Conservation (phyloP, 2,888 invertebrate species). For the Conops quadrifasciatus region DNA sequence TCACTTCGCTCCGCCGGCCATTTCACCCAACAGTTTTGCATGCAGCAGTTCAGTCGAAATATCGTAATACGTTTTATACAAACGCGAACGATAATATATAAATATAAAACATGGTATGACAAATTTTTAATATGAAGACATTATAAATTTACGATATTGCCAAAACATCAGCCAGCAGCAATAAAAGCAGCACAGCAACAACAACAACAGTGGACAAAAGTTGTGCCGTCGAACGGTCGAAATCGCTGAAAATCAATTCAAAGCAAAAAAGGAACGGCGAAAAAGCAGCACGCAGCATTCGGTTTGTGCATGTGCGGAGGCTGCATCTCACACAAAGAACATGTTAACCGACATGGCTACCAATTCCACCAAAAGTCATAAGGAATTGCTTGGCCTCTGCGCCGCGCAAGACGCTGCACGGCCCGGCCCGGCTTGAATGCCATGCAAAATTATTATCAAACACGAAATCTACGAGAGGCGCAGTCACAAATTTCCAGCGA, state of each 20-base stretch:
- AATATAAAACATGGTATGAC: constrained; percentile 44
- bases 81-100: constrained; percentile 7
- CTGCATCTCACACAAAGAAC: not conserved
- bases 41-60: not conserved
- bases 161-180: constrained; percentile 18
- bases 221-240: not conserved
- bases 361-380: constrained; percentile 23
- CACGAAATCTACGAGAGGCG: constrained; percentile 54
- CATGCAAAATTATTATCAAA: constrained; percentile 57
- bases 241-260: constrained; percentile 20
- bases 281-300: constrained; percentile 20
- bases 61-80: no score
- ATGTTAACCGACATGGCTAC: constrained; percentile 26
- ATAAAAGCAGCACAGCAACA: constrained; percentile 2
- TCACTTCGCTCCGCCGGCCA: not conserved
- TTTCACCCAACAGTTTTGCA: not conserved
- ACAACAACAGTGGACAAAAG: constrained; percentile 29
- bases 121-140: constrained; percentile 57
- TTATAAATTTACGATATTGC: constrained; percentile 51
- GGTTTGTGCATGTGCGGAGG: not conserved
- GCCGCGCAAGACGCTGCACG: not conserved
- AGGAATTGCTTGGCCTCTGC: not conserved
- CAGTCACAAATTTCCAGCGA: constrained; percentile 26
- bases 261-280: constrained; percentile 1
- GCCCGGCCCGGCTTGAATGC: constrained; percentile 13